These are phyloP conservation scores for Ctenopoma kingsleyae DNA, from an alignment of 2,797 vertebrate genomes.

Conservation along the genomic window DNA sequence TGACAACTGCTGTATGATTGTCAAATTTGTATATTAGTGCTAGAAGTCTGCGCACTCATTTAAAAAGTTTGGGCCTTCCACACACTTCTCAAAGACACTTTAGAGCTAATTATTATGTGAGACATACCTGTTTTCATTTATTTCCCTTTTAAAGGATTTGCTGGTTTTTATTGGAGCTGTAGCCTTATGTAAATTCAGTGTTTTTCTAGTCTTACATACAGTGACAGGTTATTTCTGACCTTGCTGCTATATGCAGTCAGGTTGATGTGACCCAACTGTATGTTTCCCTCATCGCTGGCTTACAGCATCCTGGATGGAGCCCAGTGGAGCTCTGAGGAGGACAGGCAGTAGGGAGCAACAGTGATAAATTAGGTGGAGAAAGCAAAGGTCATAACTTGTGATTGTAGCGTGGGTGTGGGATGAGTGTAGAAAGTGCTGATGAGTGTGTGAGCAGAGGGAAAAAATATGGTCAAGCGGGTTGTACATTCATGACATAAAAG, in stretches of 20 bases:
- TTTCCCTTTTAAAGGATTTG: conserved; percentile 1
- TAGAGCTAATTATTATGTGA: conserved; percentile 16
- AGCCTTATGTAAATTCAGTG: conserved; percentile 21
- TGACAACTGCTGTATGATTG: conserved; percentile 56
- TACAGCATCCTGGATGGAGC: conserved; percentile 55
- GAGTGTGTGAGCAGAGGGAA: conserved; percentile 61
- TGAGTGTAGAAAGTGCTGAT: conserved; percentile 73
- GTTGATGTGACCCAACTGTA: conserved; percentile 81
- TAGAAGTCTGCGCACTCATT: conserved; percentile 15
- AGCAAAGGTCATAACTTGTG: conserved; percentile 84
- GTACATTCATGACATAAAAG: conserved; percentile 72
- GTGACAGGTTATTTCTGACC: conserved; percentile 69
- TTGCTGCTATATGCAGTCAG: conserved; percentile 68
- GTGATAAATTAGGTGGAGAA: conserved; percentile 80
- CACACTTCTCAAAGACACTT: not conserved
- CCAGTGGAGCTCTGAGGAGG: conserved; percentile 73
- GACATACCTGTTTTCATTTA: conserved; percentile 25
- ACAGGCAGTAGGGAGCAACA: conserved; percentile 66
- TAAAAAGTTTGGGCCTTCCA: conserved; percentile 32
- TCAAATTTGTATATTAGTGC: conserved; percentile 35
- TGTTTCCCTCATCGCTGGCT: conserved; percentile 55
- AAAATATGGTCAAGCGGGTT: conserved; percentile 63
- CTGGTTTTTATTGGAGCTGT: conserved; percentile 7
- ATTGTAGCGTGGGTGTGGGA: conserved; percentile 79
- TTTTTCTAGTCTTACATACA: conserved; percentile 29